Base-by-base conservation (phyloP, 2,797 vertebrate species). In the Dallia pectoralis region DNA sequence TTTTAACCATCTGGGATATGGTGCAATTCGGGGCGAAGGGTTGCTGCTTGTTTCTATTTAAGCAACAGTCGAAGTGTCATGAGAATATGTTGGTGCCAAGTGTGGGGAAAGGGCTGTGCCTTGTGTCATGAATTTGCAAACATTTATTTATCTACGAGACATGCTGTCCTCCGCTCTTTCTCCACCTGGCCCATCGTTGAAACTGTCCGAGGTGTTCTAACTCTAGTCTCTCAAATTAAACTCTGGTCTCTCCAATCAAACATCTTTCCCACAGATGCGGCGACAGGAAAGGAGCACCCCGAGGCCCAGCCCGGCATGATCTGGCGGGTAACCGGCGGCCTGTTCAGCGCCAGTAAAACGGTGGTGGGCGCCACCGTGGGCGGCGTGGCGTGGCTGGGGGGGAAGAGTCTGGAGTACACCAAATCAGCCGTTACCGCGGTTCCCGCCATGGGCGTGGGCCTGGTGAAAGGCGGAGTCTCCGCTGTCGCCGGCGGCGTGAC, bases 321-420 rank as follows among this genome's bases (percentile, higher is more conserved):
- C 69, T 95, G 93, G 93, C 79, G 91, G 0, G 86, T 95, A 51
- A 92, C 90, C 0, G 93, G 93, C 0, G 90, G 92, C 63, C 87
- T 94, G 69, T 92, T 93, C 86, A 93, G 80, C 3, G 90, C 83
- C 83, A 94, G 93, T 65, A 93, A 91, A 78, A 91, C 91, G 0
- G 91, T 93, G 0, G 89, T 95, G 16, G 92, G 93, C 0, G 94
- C 94, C 0, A 94, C 94, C 0, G 92, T 93, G 30, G 93, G 93
- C 0, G 93, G 94, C 3, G 93, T 93, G 30, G 87, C 86, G 74
- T 95, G 94, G 94, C 90, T 95, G 25, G 94, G 94, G 0, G 89
- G 94, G 56, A 93, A 93, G 84, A 85, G 93, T 76, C 78, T 93
- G 69, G 93, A 93, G 79, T 87, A 93, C 76, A 93, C 92, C 82